phyloP scores from a whole-genome alignment of 2,888 invertebrate species.

The Perizoma flavofasciatum region DNA sequence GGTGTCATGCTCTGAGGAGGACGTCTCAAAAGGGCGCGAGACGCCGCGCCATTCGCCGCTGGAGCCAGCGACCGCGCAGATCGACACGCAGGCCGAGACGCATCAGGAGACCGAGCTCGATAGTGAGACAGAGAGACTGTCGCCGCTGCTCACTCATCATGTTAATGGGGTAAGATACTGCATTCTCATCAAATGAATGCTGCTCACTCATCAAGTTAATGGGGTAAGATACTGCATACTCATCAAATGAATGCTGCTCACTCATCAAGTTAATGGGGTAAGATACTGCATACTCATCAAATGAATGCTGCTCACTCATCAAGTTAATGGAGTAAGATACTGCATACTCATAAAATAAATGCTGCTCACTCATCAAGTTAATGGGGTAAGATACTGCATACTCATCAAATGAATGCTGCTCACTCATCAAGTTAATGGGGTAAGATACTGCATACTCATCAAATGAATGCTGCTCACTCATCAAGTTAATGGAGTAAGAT shows the following conservation, averaged over 20 bases:
- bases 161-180: constrained; percentile 54
- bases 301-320: no score
- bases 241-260: background rate
- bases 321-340: no score
- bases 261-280: no score
- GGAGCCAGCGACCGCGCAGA: background rate
- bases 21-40: constrained; percentile 25
- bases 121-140: constrained; percentile 92
- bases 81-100: constrained; percentile 77
- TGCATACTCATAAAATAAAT: background rate
- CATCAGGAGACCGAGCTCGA: constrained; percentile 62
- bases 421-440: no score
- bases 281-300: background rate
- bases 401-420: no score
- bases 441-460: no score
- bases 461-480: no score
- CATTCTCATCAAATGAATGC: no score
- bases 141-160: constrained; percentile 86
- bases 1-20: constrained; percentile 51
- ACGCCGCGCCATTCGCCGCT: constrained; percentile 87
- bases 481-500: no score
- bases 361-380: no score
- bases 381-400: background rate
- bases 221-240: background rate
- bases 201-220: no score